Conservation (phyloP, 1,140 invertebrate genomes). For the Zaprionus ornatus region DNA sequence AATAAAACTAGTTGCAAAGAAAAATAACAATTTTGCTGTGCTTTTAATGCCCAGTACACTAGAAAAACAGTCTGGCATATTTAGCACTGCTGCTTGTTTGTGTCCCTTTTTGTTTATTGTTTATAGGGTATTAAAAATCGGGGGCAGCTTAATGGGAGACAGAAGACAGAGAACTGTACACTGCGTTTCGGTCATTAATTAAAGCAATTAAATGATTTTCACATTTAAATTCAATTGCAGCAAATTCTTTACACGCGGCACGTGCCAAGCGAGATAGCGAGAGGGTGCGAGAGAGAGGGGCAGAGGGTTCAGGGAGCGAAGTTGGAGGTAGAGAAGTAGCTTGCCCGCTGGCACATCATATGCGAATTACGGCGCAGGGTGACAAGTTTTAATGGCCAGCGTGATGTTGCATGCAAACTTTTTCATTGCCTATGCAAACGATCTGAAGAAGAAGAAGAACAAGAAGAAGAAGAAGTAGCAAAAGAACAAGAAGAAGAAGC, state of each 20-base stretch:
- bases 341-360: constrained; percentile 41
- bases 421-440: constrained; percentile 68
- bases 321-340: not conserved
- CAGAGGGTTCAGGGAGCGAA: not conserved
- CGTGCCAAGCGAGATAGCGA: constrained; percentile 11
- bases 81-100: not conserved
- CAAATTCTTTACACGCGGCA: constrained; percentile 14
- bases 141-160: not conserved
- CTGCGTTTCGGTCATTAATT: constrained; percentile 60
- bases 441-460: constrained; percentile 33
- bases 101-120: not conserved
- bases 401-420: constrained; percentile 47
- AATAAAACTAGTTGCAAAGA: not conserved
- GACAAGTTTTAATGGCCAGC: constrained; percentile 46
- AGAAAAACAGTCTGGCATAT: not conserved
- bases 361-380: constrained; percentile 28
- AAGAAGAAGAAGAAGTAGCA: constrained; percentile 19
- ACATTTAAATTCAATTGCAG: constrained; percentile 73
- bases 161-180: not conserved
- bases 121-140: constrained; percentile 22
- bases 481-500: constrained; percentile 12
- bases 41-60: not conserved
- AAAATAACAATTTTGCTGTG: not conserved
- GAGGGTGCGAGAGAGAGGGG: not conserved
- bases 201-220: constrained; percentile 73